These are phyloP conservation scores for Microtus agrestis DNA, from an alignment of 2,797 vertebrate species.

Conservation along the genomic window DNA sequence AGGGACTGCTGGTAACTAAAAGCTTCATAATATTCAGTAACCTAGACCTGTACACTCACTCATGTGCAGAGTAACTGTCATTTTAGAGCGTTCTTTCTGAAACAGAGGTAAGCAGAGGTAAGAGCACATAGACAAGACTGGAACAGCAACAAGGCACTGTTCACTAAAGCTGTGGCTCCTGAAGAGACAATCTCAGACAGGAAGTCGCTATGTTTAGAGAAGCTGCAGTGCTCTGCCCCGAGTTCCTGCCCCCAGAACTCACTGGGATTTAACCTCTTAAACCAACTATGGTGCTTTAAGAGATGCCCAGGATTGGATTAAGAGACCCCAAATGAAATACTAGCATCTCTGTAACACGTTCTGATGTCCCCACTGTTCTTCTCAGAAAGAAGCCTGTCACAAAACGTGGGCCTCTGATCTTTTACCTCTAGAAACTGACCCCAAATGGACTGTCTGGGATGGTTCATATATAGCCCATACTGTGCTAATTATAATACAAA, in stretches of 20 bases:
- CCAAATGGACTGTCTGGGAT: not conserved
- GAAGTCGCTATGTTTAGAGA: not conserved
- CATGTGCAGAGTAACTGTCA: not conserved
- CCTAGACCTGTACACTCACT: not conserved
- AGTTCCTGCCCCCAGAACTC: not conserved
- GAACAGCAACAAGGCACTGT: not conserved
- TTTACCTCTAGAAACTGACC: not conserved
- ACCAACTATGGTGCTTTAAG: not conserved
- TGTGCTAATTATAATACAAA: not conserved
- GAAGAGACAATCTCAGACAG: not conserved
- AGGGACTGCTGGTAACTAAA: not conserved
- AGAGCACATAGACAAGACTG: not conserved
- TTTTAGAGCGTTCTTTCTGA: not conserved
- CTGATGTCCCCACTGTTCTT: not conserved
- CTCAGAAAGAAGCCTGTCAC: not conserved
- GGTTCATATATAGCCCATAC: not conserved
- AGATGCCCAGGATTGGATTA: not conserved
- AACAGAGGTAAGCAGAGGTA: not conserved
- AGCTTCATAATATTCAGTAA: not conserved
- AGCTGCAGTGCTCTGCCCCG: not conserved
- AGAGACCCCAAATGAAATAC: not conserved
- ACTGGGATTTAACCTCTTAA: not conserved
- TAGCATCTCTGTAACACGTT: not conserved
- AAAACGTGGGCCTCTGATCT: not conserved
- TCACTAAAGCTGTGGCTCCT: conserved; percentile 38